Conservation (phyloP, 2,888 invertebrate genomes). For the Drosophila bunnanda region DNA sequence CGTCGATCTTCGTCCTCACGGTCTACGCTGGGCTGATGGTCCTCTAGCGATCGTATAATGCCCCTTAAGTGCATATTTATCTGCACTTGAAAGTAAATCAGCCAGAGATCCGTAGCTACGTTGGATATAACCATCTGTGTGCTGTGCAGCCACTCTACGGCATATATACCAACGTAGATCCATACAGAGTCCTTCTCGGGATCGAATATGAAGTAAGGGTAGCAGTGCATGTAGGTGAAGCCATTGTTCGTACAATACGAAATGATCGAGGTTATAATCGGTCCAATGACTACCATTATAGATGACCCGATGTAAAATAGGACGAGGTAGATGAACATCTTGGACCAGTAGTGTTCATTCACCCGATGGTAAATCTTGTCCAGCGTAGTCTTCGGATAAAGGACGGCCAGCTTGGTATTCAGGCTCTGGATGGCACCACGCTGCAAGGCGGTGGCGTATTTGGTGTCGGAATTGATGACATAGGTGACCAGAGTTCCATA, state of each 20-base stretch:
- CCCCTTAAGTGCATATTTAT: constrained; percentile 76
- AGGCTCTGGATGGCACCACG: constrained; percentile 23
- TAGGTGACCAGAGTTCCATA: constrained; percentile 42
- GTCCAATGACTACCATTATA: constrained; percentile 38
- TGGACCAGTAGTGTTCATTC: constrained; percentile 53
- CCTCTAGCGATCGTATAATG: constrained; percentile 56
- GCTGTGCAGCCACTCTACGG: constrained; percentile 56
- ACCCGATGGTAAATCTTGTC: constrained; percentile 41
- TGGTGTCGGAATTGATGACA: constrained; percentile 54
- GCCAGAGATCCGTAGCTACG: constrained; percentile 62
- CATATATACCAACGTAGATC: constrained; percentile 49
- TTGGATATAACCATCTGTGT: constrained; percentile 48
- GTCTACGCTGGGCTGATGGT: constrained; percentile 52
- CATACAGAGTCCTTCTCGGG: constrained; percentile 36
- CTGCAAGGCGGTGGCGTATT: constrained; percentile 49
- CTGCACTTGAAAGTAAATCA: constrained; percentile 68
- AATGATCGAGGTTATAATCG: constrained; percentile 31
- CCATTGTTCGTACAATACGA: constrained; percentile 10
- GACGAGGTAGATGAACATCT: constrained; percentile 16
- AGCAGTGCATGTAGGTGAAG: constrained; percentile 48
- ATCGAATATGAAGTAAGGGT: constrained; percentile 46
- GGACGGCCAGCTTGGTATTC: constrained; percentile 28
- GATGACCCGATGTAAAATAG: constrained; percentile 37
- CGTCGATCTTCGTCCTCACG: constrained; percentile 33
- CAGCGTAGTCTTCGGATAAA: constrained; percentile 42